phyloP scores from a whole-genome alignment of 2,888 invertebrate species.

The Scelioninae gen. 1 region DNA sequence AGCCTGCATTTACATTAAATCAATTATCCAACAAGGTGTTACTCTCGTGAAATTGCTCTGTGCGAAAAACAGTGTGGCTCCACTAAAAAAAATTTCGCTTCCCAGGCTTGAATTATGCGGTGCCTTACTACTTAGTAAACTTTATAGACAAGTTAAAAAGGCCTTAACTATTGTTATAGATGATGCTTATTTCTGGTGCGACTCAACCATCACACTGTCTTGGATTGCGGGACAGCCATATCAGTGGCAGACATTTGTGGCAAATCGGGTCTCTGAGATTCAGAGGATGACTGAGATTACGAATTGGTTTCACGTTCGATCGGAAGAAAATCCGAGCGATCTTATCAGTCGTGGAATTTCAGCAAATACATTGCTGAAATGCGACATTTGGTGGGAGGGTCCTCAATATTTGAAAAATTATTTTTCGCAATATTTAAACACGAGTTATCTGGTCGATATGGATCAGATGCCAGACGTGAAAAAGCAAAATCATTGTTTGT shows the following conservation, averaged over 20 bases:
- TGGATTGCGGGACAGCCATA: conserved; percentile 69
- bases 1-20: background rate
- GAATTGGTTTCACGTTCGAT: conserved; percentile 34
- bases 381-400: conserved; percentile 46
- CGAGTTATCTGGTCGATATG: background rate
- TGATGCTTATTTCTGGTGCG: conserved; percentile 65
- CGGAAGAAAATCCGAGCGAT: conserved; percentile 44
- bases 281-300: background rate
- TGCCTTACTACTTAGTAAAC: background rate
- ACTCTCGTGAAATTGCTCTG: background rate
- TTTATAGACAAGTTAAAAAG: background rate
- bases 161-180: background rate
- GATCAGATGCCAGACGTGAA: conserved; percentile 8
- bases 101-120: background rate
- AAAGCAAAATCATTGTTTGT: background rate
- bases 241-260: conserved; percentile 24
- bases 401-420: conserved; percentile 22
- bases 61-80: conserved; percentile 4
- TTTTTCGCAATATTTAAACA: conserved; percentile 12
- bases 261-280: conserved; percentile 41
- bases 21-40: background rate
- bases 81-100: conserved; percentile 6
- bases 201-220: conserved; percentile 71
- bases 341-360: conserved; percentile 15
- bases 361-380: background rate